phyloP scores from a whole-genome alignment of 2,797 vertebrate species.

The Salarias fasciatus region DNA sequence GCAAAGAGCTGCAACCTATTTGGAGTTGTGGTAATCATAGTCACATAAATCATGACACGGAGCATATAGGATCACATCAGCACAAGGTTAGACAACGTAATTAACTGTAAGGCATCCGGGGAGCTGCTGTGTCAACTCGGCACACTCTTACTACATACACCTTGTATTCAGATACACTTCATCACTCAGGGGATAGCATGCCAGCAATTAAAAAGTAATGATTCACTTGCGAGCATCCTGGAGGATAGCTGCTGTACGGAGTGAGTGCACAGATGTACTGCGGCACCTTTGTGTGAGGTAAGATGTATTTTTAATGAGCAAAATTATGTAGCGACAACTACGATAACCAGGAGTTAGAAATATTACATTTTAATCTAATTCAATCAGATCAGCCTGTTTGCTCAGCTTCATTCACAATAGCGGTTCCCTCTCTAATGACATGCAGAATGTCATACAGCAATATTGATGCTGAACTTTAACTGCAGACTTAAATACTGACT shows the following conservation, averaged over 20 bases:
- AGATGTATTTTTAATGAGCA: slow-evolving; percentile 26
- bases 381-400: background rate
- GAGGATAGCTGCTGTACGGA: slow-evolving; percentile 12
- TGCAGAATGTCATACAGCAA: background rate
- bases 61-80: slow-evolving; percentile 55
- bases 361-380: background rate
- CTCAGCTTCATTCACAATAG: background rate
- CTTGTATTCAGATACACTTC: slow-evolving; percentile 66
- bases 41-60: slow-evolving; percentile 61
- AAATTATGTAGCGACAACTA: background rate
- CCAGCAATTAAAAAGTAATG: slow-evolving; percentile 73
- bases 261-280: slow-evolving; percentile 13
- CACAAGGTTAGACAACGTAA: slow-evolving; percentile 78
- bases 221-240: slow-evolving; percentile 52
- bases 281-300: slow-evolving; percentile 16
- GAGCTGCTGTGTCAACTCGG: slow-evolving; percentile 79
- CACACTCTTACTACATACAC: slow-evolving; percentile 59
- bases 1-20: slow-evolving; percentile 40
- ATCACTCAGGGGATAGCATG: slow-evolving; percentile 64
- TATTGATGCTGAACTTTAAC: no score
- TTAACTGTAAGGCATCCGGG: slow-evolving; percentile 80
- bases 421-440: background rate
- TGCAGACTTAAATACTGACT: no score
- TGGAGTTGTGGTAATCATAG: slow-evolving; percentile 35
- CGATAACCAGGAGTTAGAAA: slow-evolving; percentile 1